Conservation (phyloP, 2,113 vertebrate species). For the Phyllopteryx taeniolatus region DNA sequence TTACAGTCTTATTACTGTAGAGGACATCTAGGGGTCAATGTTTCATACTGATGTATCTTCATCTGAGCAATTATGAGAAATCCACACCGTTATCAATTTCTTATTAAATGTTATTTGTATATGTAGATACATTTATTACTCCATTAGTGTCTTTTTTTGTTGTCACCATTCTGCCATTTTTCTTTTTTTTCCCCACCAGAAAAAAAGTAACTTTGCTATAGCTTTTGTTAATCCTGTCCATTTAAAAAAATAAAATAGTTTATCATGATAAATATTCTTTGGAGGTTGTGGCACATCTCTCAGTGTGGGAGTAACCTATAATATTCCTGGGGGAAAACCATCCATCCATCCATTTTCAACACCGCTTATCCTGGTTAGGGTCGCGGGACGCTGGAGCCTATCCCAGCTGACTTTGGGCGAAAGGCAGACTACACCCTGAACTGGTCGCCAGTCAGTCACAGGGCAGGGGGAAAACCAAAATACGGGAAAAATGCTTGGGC, state of each 20-base stretch:
- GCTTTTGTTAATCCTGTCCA: constrained; percentile 53
- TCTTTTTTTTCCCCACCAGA: constrained; percentile 35
- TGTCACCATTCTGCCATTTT: constrained; percentile 49
- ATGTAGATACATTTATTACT: constrained; percentile 22
- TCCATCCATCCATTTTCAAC: no score
- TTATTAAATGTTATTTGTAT: constrained; percentile 54
- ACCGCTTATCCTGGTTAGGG: no score
- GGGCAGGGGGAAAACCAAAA: not conserved
- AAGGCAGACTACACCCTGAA: no score
- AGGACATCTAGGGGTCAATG: constrained; percentile 24
- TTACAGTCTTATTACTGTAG: constrained; percentile 18
- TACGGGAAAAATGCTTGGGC: not conserved
- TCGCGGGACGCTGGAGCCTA: no score
- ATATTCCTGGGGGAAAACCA: constrained; percentile 13
- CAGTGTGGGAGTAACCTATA: constrained; percentile 29
- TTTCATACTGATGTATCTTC: constrained; percentile 35
- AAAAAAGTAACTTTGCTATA: constrained; percentile 55
- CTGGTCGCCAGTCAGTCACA: no score
- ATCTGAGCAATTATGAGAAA: not conserved
- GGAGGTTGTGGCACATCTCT: constrained; percentile 28
- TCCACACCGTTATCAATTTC: constrained; percentile 34
- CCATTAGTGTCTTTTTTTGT: constrained; percentile 65
- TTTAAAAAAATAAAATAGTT: constrained; percentile 65
- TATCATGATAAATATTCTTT: constrained; percentile 49
- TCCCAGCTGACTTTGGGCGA: no score